Evolutionary conservation across 2,797 vertebrate species (phyloP), one percentile per base, ranked within the genome.

Genomic region (Urocyon cinereoargenteus): DNA sequence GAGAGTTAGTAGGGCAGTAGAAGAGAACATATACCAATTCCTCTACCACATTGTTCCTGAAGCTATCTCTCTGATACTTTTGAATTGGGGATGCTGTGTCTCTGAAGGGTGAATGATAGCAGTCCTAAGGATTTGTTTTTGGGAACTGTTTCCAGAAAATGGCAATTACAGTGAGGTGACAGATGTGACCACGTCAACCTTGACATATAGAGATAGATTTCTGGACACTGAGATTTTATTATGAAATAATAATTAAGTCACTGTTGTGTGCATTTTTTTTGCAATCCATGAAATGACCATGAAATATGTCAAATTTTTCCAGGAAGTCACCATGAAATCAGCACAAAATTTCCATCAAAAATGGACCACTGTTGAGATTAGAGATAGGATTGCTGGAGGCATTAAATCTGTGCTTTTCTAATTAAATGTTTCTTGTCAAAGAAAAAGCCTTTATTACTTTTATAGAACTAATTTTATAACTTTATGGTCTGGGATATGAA

Each of bases 271-370:
- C 95, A 97, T 87, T 89, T 93, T 83, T 91, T 89, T 68, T 70
- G 49, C 77, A 68, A 57, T 96, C 85, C 64, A 93, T 68, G 89
- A 97, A 97, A 97, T 79, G 91, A 77, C 95, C 90, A 18, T 94
- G 92, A 97, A 70, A 77, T 21, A 87, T 92, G 96, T 97, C 79
- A 96, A 89, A 97, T 98, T 98, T 97, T 97, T 96, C 95, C 94
- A 95, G 94, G 98, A 97, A 97, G 96, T 91, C 96, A 98, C 97
- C 79, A 93, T 98, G 93, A 98, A 98, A 98, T 98, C 96, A 91
- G 84, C 68, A 97, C 91, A 96, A 72, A 97, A 96, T 97, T 97
- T 96, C 95, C 91, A 98, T 98, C 93, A 96, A 22, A 98, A 98
- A 92, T 53, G 94, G 93, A 85, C 96, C 94, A 79, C 88, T 96